Evolutionary conservation across 2,797 vertebrate genomes (phyloP).

Genomic region (Tarsius wallacei): DNA sequence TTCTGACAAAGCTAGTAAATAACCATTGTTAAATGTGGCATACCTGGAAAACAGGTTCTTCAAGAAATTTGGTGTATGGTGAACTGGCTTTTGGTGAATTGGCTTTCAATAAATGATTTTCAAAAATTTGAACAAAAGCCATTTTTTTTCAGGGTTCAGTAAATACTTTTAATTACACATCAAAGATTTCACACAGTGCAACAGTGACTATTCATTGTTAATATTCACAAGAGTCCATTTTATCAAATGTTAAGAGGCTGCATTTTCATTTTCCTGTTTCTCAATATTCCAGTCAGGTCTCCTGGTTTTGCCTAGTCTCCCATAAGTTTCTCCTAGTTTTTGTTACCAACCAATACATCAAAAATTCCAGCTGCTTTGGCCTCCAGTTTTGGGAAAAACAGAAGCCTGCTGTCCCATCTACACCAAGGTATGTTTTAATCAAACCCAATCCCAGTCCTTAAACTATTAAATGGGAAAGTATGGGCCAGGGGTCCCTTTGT

Average conservation of each 20-base stretch:
- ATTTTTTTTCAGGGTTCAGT: constrained; percentile 30
- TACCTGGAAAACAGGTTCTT: neutral
- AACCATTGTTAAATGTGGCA: neutral
- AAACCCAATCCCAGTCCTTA: constrained; percentile 14
- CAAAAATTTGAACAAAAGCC: neutral
- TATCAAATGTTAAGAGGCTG: neutral
- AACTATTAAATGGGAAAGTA: neutral
- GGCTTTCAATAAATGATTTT: neutral
- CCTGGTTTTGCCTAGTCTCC: neutral
- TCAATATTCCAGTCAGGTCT: neutral
- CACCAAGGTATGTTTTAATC: neutral
- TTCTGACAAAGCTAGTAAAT: neutral
- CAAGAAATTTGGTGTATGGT: neutral
- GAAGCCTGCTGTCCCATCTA: neutral
- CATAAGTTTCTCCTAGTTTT: neutral
- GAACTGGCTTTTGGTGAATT: neutral
- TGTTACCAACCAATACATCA: neutral
- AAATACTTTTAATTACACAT: constrained; percentile 87
- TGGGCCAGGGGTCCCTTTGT: neutral
- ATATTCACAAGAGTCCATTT: constrained; percentile 69
- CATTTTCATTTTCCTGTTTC: neutral
- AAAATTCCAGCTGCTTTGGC: neutral
- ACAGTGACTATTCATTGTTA: constrained; percentile 73
- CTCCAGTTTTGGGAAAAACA: neutral
- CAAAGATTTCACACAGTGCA: constrained; percentile 82